Base-by-base conservation (phyloP, 2,888 invertebrate species). In the Pantelozetes paolii region DNA sequence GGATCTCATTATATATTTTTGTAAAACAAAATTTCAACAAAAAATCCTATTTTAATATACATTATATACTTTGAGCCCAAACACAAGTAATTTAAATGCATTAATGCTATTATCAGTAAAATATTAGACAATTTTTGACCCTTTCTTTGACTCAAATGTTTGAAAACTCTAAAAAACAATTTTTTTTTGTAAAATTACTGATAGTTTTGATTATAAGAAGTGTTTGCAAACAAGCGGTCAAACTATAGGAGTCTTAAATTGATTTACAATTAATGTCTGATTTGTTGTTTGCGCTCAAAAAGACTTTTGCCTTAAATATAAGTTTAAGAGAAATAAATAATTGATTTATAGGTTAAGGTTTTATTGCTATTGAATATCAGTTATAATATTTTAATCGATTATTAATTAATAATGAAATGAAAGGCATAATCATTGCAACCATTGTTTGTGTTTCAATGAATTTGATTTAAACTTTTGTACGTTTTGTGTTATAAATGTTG, bases 1-100 rank as follows among this genome's bases (percentile, higher is more conserved):
- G 42, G 69, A 69, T 69, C 69, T 69, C 69, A 69, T 64, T 64
- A 64, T 69, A 18, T 69, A 69, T 69, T 69, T 69, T 69, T 69
- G 69, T 69, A 69, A 20, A 59, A 15, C 5, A 59, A 45, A 15
- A 18, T 36, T n/a, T 36, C 13, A 13, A 6, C 15, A 15, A 20
- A 69, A 69, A 69, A 20, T 69, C 26, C 26, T 69, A 45, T 69
- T 26, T 69, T 69, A 59, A 20, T 30, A 59, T 20, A 2, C 20
- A 36, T 23, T 36, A 36, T 36, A 64, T 64, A 32, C 13, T 36
- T 59, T 64, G 36, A 32, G 62, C 62, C 36, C 62, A 64, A 64
- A 64, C 15, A 20, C 9, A n/a, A n/a, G n/a, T n/a, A n/a, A n/a
- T n/a, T n/a, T n/a, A 36, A 36, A 36, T 36, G 36, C 9, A 36